These are phyloP conservation scores for Gastrophryne carolinensis DNA, from an alignment of 2,797 vertebrate genomes.

Conservation along the genomic window DNA sequence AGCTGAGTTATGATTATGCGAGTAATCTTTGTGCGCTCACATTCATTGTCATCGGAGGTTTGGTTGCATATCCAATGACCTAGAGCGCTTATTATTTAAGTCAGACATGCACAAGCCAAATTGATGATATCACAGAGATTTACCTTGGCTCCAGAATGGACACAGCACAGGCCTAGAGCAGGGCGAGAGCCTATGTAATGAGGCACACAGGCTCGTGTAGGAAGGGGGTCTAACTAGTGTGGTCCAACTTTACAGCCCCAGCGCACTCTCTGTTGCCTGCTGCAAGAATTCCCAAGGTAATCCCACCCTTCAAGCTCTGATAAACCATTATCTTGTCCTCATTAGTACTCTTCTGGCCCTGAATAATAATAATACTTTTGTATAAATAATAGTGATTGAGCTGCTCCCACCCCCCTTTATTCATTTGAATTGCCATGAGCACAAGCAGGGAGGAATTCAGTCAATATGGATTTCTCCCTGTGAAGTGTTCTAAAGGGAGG, in stretches of 20 bases:
- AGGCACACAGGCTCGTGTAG: not conserved
- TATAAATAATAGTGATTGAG: no score
- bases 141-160: not conserved
- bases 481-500: no score
- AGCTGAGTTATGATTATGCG: not conserved
- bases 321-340: no score
- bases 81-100: constrained; percentile 21
- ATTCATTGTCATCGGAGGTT: constrained; percentile 25
- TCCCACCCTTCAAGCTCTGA: no score
- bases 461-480: no score
- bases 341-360: no score
- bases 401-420: no score
- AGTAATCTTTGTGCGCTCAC: not conserved
- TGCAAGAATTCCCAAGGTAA: not conserved
- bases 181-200: constrained; percentile 1
- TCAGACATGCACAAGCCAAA: no score
- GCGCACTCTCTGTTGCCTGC: not conserved
- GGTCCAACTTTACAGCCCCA: not conserved
- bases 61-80: constrained; percentile 32
- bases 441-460: no score
- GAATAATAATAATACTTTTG: no score
- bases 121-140: constrained; percentile 37
- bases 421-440: no score
- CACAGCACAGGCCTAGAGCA: constrained; percentile 21
- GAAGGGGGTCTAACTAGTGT: not conserved